These are phyloP conservation scores for Drosophila punjabiensis DNA, from an alignment of 1,140 invertebrate species.

Conservation along the genomic window DNA sequence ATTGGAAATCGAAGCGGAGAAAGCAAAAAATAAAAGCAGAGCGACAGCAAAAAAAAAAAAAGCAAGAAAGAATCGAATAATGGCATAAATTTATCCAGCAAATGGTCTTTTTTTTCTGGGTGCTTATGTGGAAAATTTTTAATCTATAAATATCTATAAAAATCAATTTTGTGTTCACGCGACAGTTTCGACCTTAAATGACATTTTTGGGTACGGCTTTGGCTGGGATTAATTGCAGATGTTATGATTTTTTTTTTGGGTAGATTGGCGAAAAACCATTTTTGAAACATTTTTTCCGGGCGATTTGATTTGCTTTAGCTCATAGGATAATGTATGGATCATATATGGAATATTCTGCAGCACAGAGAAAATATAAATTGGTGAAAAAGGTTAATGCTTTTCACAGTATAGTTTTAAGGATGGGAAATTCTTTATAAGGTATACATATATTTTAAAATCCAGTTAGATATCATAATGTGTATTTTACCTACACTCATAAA, in stretches of 20 bases:
- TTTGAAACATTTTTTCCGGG: constrained; percentile 67
- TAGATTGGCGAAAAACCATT: constrained; percentile 37
- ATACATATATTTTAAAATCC: too few species aligned
- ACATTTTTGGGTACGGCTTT: constrained; percentile 49
- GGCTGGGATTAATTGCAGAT: constrained; percentile 78
- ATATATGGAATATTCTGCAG: background rate
- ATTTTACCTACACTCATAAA: too few species aligned
- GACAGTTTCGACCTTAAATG: constrained; percentile 71
- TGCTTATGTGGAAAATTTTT: constrained; percentile 80
- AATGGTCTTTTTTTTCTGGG: constrained; percentile 65
- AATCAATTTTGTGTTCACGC: constrained; percentile 83
- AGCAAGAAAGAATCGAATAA: constrained; percentile 34
- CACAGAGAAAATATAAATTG: constrained; percentile 15
- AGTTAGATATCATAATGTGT: too few species aligned
- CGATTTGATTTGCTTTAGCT: constrained; percentile 60
- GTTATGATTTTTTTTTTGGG: constrained; percentile 69
- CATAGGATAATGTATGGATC: constrained; percentile 27
- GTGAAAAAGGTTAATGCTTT: background rate
- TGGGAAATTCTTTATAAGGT: background rate
- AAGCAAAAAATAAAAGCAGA: constrained; percentile 36
- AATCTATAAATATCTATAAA: constrained; percentile 84
- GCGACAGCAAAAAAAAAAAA: constrained; percentile 16
- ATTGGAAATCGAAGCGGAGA: constrained; percentile 25
- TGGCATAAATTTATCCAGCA: constrained; percentile 73
- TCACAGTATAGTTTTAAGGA: background rate